Conservation (phyloP, 2,888 invertebrate genomes). For the Tenthredo amoena region DNA sequence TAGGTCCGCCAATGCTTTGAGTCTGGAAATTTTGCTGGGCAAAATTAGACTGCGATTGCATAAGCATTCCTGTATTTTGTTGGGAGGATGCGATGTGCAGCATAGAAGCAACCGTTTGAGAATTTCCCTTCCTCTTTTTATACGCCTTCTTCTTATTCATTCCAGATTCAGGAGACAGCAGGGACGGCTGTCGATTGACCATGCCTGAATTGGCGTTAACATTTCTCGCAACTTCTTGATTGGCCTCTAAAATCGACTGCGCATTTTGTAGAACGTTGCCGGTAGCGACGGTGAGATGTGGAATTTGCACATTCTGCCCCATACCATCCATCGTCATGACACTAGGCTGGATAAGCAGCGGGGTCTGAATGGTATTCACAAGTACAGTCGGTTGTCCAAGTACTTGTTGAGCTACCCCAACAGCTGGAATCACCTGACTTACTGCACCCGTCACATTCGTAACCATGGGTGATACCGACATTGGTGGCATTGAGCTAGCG, state of each 20-base stretch:
- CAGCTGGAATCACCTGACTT: slow-evolving; percentile 84
- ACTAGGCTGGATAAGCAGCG: slow-evolving; percentile 89
- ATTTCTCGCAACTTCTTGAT: slow-evolving; percentile 73
- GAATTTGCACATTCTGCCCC: slow-evolving; percentile 85
- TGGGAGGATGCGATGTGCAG: slow-evolving; percentile 83
- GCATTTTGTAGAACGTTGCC: slow-evolving; percentile 83
- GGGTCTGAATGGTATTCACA: slow-evolving; percentile 89
- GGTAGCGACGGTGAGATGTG: slow-evolving; percentile 83
- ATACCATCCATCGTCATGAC: slow-evolving; percentile 89
- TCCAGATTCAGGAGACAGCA: slow-evolving; percentile 85
- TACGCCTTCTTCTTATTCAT: slow-evolving; percentile 81
- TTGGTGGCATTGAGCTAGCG: slow-evolving; percentile 80
- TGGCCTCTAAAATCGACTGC: slow-evolving; percentile 78
- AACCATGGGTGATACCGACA: slow-evolving; percentile 82
- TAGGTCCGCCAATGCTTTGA: slow-evolving; percentile 84
- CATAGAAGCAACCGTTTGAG: slow-evolving; percentile 86
- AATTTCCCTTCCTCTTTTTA: slow-evolving; percentile 87
- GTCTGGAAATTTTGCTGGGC: slow-evolving; percentile 89
- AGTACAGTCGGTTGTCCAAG: slow-evolving; percentile 89
- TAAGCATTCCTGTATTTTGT: slow-evolving; percentile 83
- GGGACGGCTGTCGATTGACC: slow-evolving; percentile 69
- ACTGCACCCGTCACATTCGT: slow-evolving; percentile 85
- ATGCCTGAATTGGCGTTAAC: slow-evolving; percentile 68
- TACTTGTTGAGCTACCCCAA: slow-evolving; percentile 83
- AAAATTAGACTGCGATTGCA: slow-evolving; percentile 80